These are phyloP conservation scores for Chesias legatella DNA, from an alignment of 2,888 invertebrate genomes.

Conservation along the genomic window DNA sequence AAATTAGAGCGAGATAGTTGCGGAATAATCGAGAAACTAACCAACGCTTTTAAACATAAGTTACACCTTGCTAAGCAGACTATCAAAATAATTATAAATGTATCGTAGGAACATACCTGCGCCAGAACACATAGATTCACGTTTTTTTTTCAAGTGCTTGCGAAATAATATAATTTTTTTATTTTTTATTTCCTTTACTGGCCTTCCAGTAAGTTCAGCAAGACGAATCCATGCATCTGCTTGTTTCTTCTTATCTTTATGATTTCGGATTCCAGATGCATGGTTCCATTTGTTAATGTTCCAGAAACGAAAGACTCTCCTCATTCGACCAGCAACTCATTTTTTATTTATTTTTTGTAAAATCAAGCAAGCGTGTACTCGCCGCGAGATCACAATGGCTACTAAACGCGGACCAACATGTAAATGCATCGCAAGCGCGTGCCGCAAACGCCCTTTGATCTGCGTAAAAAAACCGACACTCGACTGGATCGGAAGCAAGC, in stretches of 20 bases:
- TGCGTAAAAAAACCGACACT: conserved; percentile 27
- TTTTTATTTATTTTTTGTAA: conserved; percentile 12
- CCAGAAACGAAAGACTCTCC: conserved; percentile 21
- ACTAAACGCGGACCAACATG: conserved; percentile 20
- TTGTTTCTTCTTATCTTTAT: conserved; percentile 28
- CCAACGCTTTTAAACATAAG: too few relatives aligned
- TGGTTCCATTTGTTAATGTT: conserved; percentile 25
- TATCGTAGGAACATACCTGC: too few relatives aligned
- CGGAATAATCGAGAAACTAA: too few relatives aligned
- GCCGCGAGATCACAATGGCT: conserved; percentile 6
- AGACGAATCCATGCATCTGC: too few relatives aligned
- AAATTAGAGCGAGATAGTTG: too few relatives aligned
- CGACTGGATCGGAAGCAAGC: conserved; percentile 23
- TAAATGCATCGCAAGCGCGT: conserved; percentile 26
- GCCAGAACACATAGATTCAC: too few relatives aligned
- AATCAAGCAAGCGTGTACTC: not conserved
- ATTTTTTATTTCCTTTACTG: too few relatives aligned
- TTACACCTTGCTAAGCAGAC: too few relatives aligned
- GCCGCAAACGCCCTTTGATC: conserved; percentile 25
- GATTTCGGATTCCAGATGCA: conserved; percentile 27
- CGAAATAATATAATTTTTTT: too few relatives aligned
- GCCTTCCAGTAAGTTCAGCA: too few relatives aligned
- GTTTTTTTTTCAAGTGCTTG: too few relatives aligned
- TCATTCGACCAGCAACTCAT: conserved; percentile 25
- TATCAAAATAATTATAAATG: too few relatives aligned